Percentiles rank a stretch among this genome's conserved stretches.
These are phyloP conservation scores for Luscinia megarhynchos DNA, from an alignment of 2,797 vertebrate genomes.

Conservation along the genomic window DNA sequence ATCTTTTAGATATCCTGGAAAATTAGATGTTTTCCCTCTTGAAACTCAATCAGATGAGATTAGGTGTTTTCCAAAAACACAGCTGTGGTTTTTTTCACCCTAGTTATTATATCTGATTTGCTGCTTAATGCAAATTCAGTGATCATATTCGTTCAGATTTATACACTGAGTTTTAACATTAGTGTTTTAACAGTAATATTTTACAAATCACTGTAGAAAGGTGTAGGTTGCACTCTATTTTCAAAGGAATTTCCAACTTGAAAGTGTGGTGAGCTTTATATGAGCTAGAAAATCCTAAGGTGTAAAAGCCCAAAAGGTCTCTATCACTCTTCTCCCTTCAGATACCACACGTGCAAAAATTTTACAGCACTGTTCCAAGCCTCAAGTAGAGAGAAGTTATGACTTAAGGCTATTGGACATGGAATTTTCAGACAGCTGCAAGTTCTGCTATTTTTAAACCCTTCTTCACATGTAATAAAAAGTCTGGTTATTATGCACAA, in stretches of 20 bases:
- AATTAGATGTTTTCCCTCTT: neutral
- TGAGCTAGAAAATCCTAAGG: neutral
- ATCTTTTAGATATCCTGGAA: neutral
- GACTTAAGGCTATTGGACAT: conserved; percentile 53
- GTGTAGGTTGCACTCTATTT: neutral
- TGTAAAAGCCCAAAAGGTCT: conserved; percentile 29
- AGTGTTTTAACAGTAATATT: neutral
- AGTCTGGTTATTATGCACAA: neutral
- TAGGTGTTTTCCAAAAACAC: conserved; percentile 3
- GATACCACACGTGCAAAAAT: conserved; percentile 28
- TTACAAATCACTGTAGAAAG: neutral
- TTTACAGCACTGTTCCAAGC: conserved; percentile 49
- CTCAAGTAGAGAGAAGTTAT: conserved; percentile 47
- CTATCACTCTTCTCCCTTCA: neutral
- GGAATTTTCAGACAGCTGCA: conserved; percentile 57
- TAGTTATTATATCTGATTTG: neutral
- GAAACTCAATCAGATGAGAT: neutral
- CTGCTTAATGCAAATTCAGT: conserved; percentile 1
- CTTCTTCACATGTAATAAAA: neutral
- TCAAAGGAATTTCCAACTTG: conserved; percentile 3
- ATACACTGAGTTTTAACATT: neutral
- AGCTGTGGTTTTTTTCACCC: neutral
- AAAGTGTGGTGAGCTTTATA: rapidly evolving
- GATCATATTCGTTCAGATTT: neutral
- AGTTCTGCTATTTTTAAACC: conserved; percentile 54